These are phyloP conservation scores for Chaunax sp. DNA, from an alignment of 2,797 vertebrate species.

Conservation along the genomic window DNA sequence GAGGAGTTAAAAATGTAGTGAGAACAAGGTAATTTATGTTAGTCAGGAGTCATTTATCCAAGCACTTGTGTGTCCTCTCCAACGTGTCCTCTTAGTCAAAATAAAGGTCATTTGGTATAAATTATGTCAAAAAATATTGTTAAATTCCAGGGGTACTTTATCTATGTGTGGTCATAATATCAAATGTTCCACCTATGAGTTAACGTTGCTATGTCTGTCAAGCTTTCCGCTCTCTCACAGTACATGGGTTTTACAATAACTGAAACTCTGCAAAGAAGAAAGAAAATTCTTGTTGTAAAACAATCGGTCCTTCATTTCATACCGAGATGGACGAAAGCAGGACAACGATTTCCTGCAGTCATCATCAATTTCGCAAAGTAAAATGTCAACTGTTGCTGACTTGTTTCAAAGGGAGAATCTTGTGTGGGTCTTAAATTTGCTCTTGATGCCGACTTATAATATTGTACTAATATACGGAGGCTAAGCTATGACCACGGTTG, in stretches of 20 bases:
- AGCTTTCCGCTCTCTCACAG: not conserved
- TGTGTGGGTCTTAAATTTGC: not conserved
- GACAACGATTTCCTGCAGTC: not conserved
- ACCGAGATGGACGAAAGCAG: not conserved
- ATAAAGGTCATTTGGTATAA: too few relatives aligned
- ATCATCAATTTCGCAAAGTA: not conserved
- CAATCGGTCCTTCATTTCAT: not conserved
- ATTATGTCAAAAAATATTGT: too few relatives aligned
- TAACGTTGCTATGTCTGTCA: not conserved
- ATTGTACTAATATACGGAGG: too few relatives aligned
- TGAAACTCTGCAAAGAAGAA: too few relatives aligned
- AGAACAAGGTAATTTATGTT: slow-evolving; percentile 30
- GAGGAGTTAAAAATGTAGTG: slow-evolving; percentile 51
- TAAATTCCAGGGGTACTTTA: too few relatives aligned
- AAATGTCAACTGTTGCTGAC: not conserved
- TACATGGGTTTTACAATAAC: too few relatives aligned
- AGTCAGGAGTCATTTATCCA: slow-evolving; percentile 21
- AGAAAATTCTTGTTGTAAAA: too few relatives aligned
- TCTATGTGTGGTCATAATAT: not conserved
- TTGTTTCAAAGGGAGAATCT: not conserved
- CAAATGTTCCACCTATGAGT: not conserved
- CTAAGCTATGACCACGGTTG: too few relatives aligned
- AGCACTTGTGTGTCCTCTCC: too few relatives aligned
- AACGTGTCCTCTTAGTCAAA: too few relatives aligned
- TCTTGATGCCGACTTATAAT: not conserved